Evolutionary conservation across 2,797 vertebrate genomes (phyloP).

Genomic region (Diceros bicornis): DNA sequence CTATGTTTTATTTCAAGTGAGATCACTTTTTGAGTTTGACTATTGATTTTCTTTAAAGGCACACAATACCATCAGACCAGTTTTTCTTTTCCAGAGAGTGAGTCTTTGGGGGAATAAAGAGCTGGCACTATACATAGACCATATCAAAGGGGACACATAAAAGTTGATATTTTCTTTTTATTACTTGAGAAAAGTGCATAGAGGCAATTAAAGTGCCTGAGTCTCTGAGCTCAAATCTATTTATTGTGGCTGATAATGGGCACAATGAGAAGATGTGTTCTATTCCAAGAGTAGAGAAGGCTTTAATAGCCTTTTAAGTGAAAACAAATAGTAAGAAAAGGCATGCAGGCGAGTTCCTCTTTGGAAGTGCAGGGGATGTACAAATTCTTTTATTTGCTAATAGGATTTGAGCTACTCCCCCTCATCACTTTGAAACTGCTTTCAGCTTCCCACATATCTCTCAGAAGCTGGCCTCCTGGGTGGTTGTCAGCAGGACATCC

Average conservation of each 20-base stretch:
- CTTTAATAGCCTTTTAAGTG: constrained; percentile 79
- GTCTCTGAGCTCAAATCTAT: constrained; percentile 78
- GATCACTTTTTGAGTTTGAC: constrained; percentile 65
- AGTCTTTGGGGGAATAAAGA: constrained; percentile 53
- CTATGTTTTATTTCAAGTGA: constrained; percentile 50
- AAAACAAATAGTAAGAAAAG: constrained; percentile 82
- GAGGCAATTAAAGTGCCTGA: constrained; percentile 71
- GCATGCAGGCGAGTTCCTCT: constrained; percentile 65
- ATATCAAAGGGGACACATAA: constrained; percentile 85
- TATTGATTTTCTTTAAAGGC: constrained; percentile 82
- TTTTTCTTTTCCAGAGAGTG: constrained; percentile 72
- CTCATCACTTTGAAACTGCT: constrained; percentile 81
- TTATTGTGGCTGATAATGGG: constrained; percentile 77
- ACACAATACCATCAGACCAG: constrained; percentile 76
- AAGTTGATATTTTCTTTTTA: constrained; percentile 86
- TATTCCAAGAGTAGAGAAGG: constrained; percentile 67
- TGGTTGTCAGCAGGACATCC: constrained; percentile 69
- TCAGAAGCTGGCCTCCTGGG: constrained; percentile 68
- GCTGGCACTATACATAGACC: constrained; percentile 63
- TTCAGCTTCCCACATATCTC: constrained; percentile 60
- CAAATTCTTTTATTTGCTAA: constrained; percentile 85
- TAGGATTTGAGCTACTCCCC: constrained; percentile 71
- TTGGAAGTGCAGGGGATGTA: constrained; percentile 61
- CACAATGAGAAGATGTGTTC: constrained; percentile 75
- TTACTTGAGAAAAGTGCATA: constrained; percentile 78